Base-by-base conservation (phyloP, 2,888 invertebrate species). In the Acrobeloides nanus region DNA sequence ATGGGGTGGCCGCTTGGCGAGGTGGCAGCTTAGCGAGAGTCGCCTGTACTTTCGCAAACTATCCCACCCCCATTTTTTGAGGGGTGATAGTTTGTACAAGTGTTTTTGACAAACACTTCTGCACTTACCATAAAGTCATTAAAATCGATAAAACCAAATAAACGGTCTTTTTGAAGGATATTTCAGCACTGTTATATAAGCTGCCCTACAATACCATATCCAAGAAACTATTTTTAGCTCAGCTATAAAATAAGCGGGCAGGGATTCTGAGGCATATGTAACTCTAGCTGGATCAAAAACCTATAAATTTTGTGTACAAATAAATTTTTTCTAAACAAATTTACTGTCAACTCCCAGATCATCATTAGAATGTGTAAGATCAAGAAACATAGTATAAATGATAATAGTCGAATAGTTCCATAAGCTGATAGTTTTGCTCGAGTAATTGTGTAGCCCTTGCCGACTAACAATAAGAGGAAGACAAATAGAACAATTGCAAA, bases 371-470 rank as follows among this genome's bases (percentile, higher is more conserved):
- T 21, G 23, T 44, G 38, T 48, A 83, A 81, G 40, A 85, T 78
- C 0, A 82, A 77, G 65, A 86, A 89, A 6, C 83, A 69, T 56
- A 84, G 83, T 81, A 87, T 84, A 75, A 89, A 89, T 2, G 84
- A 76, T 0, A 84, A 83, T 39, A 90, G 76, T 74, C 84, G 85
- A 37, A 86, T 81, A 0, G 84, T 50, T 29, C 57, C 45, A 10
- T 15, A 35, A 10, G 38, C 25, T 17, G 54, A 55, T 18, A 59
- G 25, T 8, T 40, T 41, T 12, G 55, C 53, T n/a, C 89, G 80
- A 0, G 89, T 90, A 24, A 90, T 84, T 0, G 89, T 89, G 74
- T 84, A 90, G 0, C 90, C 90, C 72, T 89, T 88, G 0, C 84
- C 88, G 75, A 90, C 78, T 4, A 90, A 77, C 1, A 90, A 79